Evolutionary conservation across 2,113 vertebrate genomes (phyloP).

Genomic region (Pteronura brasiliensis): DNA sequence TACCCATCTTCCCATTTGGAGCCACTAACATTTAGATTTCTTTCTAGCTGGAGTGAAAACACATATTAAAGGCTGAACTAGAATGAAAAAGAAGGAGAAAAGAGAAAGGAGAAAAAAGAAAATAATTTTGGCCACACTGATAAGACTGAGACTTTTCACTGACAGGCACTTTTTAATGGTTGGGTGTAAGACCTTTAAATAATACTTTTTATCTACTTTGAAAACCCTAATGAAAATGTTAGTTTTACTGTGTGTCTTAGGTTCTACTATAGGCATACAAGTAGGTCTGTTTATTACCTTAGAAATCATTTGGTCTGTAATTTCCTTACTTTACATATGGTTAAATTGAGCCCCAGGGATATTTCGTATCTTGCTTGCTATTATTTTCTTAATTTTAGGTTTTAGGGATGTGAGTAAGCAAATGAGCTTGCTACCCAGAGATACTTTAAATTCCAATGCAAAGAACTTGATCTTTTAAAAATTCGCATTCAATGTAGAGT

Average conservation of each 20-base stretch:
- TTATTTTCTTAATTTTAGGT: slow-evolving; percentile 2
- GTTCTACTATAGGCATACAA: not conserved
- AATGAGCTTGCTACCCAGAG: not conserved
- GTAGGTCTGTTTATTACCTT: not conserved
- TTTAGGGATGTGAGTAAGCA: not conserved
- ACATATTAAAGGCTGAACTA: not conserved
- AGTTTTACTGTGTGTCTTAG: not conserved
- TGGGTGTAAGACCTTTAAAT: not conserved
- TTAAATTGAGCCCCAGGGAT: not conserved
- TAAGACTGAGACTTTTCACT: not conserved
- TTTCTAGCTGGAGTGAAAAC: not conserved
- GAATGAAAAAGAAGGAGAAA: not conserved
- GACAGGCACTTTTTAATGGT: not conserved
- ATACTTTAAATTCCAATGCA: not conserved
- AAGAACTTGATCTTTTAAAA: not conserved
- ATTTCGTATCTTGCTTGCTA: not conserved
- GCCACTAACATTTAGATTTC: not conserved
- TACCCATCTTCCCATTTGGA: not conserved
- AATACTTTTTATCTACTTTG: not conserved
- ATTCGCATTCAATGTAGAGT: not conserved
- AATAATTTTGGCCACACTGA: not conserved
- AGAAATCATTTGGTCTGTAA: not conserved
- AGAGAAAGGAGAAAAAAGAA: not conserved
- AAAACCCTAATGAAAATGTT: not conserved
- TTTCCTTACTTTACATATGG: not conserved